These are phyloP conservation scores for Hylyphantes graminicola DNA, from an alignment of 1,140 invertebrate species.

Conservation along the genomic window DNA sequence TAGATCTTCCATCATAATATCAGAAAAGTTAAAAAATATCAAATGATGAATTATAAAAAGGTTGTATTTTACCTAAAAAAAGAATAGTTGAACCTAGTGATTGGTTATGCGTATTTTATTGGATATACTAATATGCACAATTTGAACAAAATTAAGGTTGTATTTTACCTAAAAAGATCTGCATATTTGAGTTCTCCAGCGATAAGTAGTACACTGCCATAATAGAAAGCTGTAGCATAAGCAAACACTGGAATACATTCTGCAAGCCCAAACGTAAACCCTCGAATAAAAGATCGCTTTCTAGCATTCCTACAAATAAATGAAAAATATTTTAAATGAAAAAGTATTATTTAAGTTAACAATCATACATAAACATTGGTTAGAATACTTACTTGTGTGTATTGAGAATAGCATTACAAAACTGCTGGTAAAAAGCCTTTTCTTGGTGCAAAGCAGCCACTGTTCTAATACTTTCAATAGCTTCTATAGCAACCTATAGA, in stretches of 20 bases:
- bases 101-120: too few species aligned
- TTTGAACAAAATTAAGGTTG: too few species aligned
- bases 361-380: neutral
- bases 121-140: too few species aligned
- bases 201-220: conserved; percentile 82
- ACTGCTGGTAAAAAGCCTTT: conserved; percentile 67
- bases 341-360: neutral
- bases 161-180: conserved; percentile 80
- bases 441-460: conserved; percentile 71
- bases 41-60: too few species aligned
- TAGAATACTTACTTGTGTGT: conserved; percentile 2
- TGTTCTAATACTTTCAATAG: conserved; percentile 72
- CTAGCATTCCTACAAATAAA: conserved; percentile 66
- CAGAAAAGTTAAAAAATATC: too few species aligned
- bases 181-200: conserved; percentile 76
- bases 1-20: too few species aligned
- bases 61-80: too few species aligned
- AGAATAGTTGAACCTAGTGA: too few species aligned
- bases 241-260: conserved; percentile 83
- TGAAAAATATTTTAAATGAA: neutral
- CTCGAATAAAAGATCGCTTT: conserved; percentile 73
- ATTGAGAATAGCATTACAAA: conserved; percentile 62
- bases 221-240: conserved; percentile 83
- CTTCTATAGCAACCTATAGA: conserved; percentile 70
- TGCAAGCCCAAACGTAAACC: conserved; percentile 80